A percentile compares a stretch with the other conserved stretches of the same genome.
These are phyloP conservation scores for Nibea albiflora DNA, from an alignment of 2,113 vertebrate genomes.

Conservation along the genomic window DNA sequence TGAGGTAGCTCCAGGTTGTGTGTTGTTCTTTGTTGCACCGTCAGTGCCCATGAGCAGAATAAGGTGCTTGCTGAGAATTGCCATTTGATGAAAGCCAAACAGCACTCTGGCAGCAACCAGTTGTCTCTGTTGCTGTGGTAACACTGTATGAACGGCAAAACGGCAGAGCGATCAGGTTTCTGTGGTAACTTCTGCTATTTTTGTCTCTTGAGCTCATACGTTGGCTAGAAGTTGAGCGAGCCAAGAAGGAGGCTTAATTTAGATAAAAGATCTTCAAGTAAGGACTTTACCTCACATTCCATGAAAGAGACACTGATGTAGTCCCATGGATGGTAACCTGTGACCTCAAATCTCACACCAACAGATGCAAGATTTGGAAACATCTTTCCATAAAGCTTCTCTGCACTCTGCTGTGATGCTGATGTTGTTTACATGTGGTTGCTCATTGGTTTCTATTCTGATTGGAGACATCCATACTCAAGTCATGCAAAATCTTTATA, in stretches of 20 bases:
- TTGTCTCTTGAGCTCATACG: slow-evolving; percentile 58
- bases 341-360: slow-evolving; percentile 19
- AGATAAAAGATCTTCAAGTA: slow-evolving; percentile 19
- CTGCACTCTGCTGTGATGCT: not conserved
- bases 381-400: not conserved
- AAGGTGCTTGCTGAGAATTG: slow-evolving; percentile 64
- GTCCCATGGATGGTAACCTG: slow-evolving; percentile 16
- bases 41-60: slow-evolving; percentile 26
- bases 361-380: not conserved
- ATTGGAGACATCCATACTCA: not conserved
- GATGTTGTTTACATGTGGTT: not conserved
- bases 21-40: slow-evolving; percentile 20
- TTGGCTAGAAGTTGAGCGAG: slow-evolving; percentile 42
- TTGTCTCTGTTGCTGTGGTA: slow-evolving; percentile 87
- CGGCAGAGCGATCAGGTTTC: slow-evolving; percentile 72
- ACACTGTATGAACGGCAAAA: slow-evolving; percentile 68
- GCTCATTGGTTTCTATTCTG: not conserved
- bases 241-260: slow-evolving; percentile 48
- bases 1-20: slow-evolving; percentile 33
- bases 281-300: not conserved
- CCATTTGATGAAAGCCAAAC: slow-evolving; percentile 67
- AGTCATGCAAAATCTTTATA: not conserved
- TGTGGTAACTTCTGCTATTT: slow-evolving; percentile 81
- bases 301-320: not conserved
- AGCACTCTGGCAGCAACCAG: slow-evolving; percentile 74